Evolutionary conservation across 2,113 vertebrate species (phyloP).

Genomic region (Vulpes vulpes): DNA sequence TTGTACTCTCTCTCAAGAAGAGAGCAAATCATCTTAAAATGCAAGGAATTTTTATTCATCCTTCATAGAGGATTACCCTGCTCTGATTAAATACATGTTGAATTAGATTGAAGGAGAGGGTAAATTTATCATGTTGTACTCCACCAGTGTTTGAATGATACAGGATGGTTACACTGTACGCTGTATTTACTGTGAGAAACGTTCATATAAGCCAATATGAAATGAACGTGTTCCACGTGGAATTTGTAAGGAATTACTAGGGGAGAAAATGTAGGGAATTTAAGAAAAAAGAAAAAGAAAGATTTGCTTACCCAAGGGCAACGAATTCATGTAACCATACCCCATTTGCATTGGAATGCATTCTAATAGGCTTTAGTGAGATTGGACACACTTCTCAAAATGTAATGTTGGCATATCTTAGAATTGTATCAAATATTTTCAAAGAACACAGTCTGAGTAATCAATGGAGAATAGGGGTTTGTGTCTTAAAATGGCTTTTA

Average conservation of each 20-base stretch:
- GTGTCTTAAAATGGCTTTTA: not conserved
- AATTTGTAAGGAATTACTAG: not conserved
- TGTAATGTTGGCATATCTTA: not conserved
- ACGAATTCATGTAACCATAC: accelerated
- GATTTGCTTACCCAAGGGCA: not conserved
- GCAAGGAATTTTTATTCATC: constrained; percentile 17
- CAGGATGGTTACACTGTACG: accelerated
- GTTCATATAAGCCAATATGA: not conserved
- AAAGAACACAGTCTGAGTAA: not conserved
- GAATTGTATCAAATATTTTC: not conserved
- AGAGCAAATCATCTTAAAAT: constrained; percentile 39
- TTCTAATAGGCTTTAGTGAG: not conserved
- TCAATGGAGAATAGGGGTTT: not conserved
- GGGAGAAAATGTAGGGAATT: not conserved
- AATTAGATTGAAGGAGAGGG: not conserved
- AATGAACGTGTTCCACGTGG: not conserved
- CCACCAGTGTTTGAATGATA: not conserved
- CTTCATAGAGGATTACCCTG: not conserved
- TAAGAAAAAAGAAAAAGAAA: not conserved
- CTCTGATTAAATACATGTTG: constrained; percentile 37
- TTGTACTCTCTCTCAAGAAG: not conserved
- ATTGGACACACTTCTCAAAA: not conserved
- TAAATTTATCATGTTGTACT: not conserved
- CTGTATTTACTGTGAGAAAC: not conserved
- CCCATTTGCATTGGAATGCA: too few relatives aligned